These are phyloP conservation scores for Protobothrops mucrosquamatus DNA, from an alignment of 2,113 vertebrate genomes.

Conservation along the genomic window DNA sequence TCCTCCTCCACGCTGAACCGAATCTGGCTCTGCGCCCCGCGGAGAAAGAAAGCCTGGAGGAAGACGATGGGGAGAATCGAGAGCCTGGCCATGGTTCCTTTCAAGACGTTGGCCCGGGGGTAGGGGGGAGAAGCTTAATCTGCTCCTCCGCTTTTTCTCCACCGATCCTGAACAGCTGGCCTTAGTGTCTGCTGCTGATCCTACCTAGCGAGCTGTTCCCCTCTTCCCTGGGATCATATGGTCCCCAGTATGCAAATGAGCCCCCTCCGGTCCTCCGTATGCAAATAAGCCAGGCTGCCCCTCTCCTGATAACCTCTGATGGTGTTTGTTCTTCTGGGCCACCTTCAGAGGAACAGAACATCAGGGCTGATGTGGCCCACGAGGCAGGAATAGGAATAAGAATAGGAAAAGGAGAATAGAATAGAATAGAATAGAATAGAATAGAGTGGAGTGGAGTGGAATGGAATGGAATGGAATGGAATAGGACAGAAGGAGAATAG, in stretches of 20 bases:
- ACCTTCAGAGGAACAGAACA: neutral
- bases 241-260: constrained; percentile 24
- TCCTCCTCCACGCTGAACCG: constrained; percentile 71
- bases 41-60: constrained; percentile 15
- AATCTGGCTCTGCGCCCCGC: constrained; percentile 42
- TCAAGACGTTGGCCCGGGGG: neutral
- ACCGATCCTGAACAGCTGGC: no score
- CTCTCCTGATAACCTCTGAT: neutral
- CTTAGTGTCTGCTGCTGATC: neutral
- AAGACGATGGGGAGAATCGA: constrained; percentile 43
- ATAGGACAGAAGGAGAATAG: no score
- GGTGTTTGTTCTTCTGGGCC: neutral
- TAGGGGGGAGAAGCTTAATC: neutral
- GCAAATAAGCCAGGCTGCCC: neutral
- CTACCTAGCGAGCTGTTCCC: neutral
- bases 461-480: no score
- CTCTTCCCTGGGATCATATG: neutral
- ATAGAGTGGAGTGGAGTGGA: no score
- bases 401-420: no score
- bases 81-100: constrained; percentile 58
- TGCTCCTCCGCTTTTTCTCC: neutral
- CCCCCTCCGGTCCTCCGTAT: neutral
- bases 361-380: neutral
- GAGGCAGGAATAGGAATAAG: no score
- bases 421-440: no score